phyloP scores from a whole-genome alignment of 2,113 vertebrate species.

The Castor canadensis region DNA sequence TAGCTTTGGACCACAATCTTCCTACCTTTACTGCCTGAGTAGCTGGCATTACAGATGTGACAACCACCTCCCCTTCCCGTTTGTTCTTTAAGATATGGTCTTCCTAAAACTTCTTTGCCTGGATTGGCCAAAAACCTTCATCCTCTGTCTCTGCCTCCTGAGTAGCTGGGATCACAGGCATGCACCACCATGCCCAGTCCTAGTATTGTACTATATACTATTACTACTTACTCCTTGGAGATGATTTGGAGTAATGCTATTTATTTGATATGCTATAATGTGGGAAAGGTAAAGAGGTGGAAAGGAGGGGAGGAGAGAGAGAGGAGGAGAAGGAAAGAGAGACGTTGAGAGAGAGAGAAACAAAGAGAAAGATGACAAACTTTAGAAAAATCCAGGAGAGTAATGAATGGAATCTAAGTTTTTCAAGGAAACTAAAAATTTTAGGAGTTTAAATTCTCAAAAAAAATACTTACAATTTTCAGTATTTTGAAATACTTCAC shows the following conservation, averaged over 20 bases:
- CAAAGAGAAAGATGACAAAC: background rate
- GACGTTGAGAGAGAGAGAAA: too few relatives aligned
- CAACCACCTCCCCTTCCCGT: too few relatives aligned
- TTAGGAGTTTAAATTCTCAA: background rate
- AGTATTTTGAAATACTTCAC: slow-evolving; percentile 4
- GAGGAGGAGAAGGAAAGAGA: background rate
- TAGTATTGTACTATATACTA: background rate
- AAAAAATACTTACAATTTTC: background rate
- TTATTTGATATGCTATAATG: background rate
- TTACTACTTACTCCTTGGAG: background rate
- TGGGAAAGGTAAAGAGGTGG: too few relatives aligned
- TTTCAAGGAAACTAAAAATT: background rate
- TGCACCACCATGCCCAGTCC: too few relatives aligned
- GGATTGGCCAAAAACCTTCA: too few relatives aligned
- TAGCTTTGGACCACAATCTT: too few relatives aligned
- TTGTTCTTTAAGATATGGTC: too few relatives aligned
- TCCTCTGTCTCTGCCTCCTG: too few relatives aligned
- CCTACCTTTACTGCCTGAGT: too few relatives aligned
- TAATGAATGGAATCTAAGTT: background rate
- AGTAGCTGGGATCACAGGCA: too few relatives aligned
- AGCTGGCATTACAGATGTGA: too few relatives aligned
- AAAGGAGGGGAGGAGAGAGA: background rate
- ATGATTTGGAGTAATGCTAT: slow-evolving; percentile 24
- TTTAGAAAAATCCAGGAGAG: background rate
- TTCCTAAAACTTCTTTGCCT: too few relatives aligned